Base-by-base conservation (phyloP, 37 sponge, comb jelly and placozoan genomes). In the Sycon ciliatum region DNA sequence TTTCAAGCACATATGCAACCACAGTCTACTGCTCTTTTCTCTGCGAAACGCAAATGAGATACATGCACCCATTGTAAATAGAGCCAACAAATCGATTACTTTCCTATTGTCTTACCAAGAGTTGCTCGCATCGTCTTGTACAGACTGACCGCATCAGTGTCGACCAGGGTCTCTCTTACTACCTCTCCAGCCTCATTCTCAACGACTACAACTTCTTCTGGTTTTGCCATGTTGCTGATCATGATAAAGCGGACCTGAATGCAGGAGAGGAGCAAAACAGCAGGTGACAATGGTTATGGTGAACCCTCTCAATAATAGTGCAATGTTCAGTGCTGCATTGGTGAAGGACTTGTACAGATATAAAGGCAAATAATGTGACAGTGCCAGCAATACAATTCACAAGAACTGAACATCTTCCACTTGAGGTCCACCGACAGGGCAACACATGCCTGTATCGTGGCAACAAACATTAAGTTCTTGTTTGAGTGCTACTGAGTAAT, bases 51-150 rank as follows among this genome's bases (percentile, higher is more conserved):
- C n/a, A n/a, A n/a, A n/a, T n/a, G n/a, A n/a, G n/a, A n/a, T n/a
- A n/a, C n/a, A n/a, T n/a, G n/a, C n/a, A n/a, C n/a, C n/a, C n/a
- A n/a, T n/a, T n/a, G n/a, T n/a, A n/a, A n/a, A n/a, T n/a, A n/a
- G n/a, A n/a, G n/a, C n/a, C n/a, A n/a, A n/a, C n/a, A n/a, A n/a
- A n/a, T n/a, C n/a, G n/a, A n/a, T n/a, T n/a, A n/a, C n/a, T n/a
- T n/a, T n/a, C n/a, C n/a, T n/a, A n/a, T n/a, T n/a, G n/a, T n/a
- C 72, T 34, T 73, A 89, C 90, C 95, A 34, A 97, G 81, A 9
- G 93, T 97, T 79, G 92, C 99, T 63, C 99, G 78, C 99, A 97
- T 97, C 40, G 83, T 92, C 81, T 97, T 97, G 85, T 97, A 97
- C 87, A 97, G 82, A 75, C 78, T 93, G 63, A 97, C 92, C 61